A percentile compares a stretch with the other conserved stretches of the same genome.
Evolutionary conservation across 1,140 invertebrate species (phyloP).

Genomic region (Aphaenogaster ashmeadi): DNA sequence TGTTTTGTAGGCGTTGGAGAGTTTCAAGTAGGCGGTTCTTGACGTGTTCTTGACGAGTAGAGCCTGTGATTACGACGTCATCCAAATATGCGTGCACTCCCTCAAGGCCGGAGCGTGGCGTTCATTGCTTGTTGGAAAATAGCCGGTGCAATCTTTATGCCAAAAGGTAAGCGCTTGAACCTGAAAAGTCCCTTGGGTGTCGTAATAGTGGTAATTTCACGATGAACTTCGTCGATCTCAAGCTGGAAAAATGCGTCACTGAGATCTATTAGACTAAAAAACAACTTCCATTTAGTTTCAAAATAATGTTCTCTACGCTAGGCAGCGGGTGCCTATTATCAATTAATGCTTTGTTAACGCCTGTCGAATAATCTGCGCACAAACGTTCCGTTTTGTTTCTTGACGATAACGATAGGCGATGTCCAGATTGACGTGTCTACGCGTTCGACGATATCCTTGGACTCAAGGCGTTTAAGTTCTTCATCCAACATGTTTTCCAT

Average conservation of each 20-base stretch:
- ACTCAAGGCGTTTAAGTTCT: no score
- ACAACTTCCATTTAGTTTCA: not conserved
- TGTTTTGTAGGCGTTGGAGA: not conserved
- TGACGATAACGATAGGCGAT: no score
- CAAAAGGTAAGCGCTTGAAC: not conserved
- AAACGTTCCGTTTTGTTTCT: no score
- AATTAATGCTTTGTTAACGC: conserved; percentile 14
- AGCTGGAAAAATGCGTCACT: conserved; percentile 15
- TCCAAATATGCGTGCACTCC: conserved; percentile 34
- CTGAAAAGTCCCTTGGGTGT: not conserved
- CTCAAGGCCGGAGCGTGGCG: conserved; percentile 58
- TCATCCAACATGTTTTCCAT: no score
- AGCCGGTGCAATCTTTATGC: conserved; percentile 80
- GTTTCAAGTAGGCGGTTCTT: not conserved
- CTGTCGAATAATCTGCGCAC: no score
- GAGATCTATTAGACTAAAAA: conserved; percentile 26
- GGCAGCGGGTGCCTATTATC: conserved; percentile 43
- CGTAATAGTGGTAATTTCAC: not conserved
- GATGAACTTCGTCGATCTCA: not conserved
- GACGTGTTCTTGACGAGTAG: conserved; percentile 37
- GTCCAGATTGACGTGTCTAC: no score
- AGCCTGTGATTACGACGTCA: conserved; percentile 2
- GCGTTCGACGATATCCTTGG: no score
- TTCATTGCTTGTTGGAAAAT: conserved; percentile 87
- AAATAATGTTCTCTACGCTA: not conserved